A percentile compares a stretch with the other conserved stretches of the same genome.
phyloP scores from a whole-genome alignment of 2,888 invertebrate species.

The Nudaria mundana region DNA sequence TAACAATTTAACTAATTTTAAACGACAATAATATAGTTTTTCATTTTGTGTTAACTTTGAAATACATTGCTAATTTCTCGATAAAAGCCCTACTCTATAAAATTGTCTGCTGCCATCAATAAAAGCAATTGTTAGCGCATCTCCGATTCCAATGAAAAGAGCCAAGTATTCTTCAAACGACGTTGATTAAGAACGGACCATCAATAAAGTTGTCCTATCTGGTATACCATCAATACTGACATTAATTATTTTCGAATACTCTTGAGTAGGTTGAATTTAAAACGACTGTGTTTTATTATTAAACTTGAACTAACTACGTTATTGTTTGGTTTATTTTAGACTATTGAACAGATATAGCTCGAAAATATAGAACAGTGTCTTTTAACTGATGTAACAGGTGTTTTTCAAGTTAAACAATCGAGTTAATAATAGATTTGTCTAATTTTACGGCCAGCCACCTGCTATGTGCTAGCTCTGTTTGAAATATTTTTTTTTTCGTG shows the following conservation, averaged over 20 bases:
- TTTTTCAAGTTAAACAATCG: too few relatives aligned
- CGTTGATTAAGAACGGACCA: slow-evolving; percentile 67
- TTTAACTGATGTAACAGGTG: too few relatives aligned
- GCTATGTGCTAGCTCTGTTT: too few relatives aligned
- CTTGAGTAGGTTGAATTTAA: slow-evolving; percentile 17
- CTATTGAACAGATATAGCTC: too few relatives aligned
- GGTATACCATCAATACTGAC: slow-evolving; percentile 54
- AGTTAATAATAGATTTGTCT: too few relatives aligned
- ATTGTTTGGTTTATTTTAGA: background rate
- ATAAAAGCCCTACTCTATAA: slow-evolving; percentile 21
- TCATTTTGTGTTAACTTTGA: too few relatives aligned
- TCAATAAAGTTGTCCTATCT: slow-evolving; percentile 62
- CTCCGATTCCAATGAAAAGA: slow-evolving; percentile 30
- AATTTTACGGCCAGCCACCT: too few relatives aligned
- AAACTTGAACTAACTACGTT: slow-evolving; percentile 4
- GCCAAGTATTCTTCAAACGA: slow-evolving; percentile 46
- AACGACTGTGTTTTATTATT: slow-evolving; percentile 20
- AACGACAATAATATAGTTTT: too few relatives aligned
- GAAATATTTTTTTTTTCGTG: too few relatives aligned
- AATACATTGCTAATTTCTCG: background rate
- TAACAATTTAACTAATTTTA: too few relatives aligned
- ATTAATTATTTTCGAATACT: slow-evolving; percentile 56
- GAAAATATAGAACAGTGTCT: too few relatives aligned
- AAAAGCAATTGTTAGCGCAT: slow-evolving; percentile 30
- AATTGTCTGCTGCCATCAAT: slow-evolving; percentile 30